Percentiles rank a stretch among this genome's conserved stretches.
Conservation (phyloP, 2,797 vertebrate species). For the Sebastes kiyomatsui region DNA sequence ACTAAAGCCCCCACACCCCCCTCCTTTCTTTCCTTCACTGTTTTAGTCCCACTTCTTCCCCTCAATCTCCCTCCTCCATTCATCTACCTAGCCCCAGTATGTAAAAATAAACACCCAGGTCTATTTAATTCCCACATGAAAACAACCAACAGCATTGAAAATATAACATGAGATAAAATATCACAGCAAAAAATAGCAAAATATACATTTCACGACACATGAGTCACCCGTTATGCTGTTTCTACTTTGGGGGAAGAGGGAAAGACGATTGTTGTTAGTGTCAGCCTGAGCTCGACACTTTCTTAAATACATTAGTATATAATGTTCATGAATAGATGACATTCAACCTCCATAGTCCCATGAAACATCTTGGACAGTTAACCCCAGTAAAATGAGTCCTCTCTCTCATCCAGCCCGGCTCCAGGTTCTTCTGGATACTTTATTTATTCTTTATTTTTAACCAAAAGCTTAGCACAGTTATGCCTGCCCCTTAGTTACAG, state of each 20-base stretch:
- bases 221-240: not conserved
- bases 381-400: not conserved
- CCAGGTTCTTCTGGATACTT: constrained; percentile 22
- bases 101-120: not conserved
- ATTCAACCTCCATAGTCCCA: constrained; percentile 58
- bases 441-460: constrained; percentile 58
- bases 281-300: not conserved
- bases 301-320: not conserved
- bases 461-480: constrained; percentile 84
- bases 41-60: constrained; percentile 6
- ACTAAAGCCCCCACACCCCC: constrained; percentile 19
- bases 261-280: not conserved
- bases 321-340: not conserved
- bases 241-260: not conserved
- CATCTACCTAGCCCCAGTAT: not conserved
- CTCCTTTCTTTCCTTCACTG: not conserved
- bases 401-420: not conserved
- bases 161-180: not conserved
- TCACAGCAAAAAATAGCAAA: constrained; percentile 16
- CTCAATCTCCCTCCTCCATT: constrained; percentile 11
- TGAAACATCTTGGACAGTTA: not conserved
- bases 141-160: not conserved
- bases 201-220: not conserved
- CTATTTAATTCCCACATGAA: not conserved
- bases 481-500: constrained; percentile 89